Conservation (phyloP, 2,797 vertebrate genomes). For the Sebastolobus alascanus region DNA sequence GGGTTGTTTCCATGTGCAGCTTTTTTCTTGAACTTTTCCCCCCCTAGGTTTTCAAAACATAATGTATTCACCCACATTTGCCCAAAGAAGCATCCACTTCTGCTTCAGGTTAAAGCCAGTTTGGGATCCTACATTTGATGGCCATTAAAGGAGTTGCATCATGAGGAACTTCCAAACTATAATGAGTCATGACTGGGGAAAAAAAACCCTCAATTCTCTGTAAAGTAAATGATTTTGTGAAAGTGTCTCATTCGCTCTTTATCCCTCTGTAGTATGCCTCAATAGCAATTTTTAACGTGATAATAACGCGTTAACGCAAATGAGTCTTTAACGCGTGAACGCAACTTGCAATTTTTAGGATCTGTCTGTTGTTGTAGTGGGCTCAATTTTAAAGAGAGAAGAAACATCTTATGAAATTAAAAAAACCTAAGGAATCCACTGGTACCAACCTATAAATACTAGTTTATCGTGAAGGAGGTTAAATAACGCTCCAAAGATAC, state of each 20-base stretch:
- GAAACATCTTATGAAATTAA: too few relatives aligned
- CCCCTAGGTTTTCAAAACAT: not conserved
- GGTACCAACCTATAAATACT: too few relatives aligned
- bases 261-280: not conserved
- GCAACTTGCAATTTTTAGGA: too few relatives aligned
- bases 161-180: not conserved
- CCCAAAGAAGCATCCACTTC: not conserved
- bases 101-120: not conserved
- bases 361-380: too few relatives aligned
- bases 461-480: too few relatives aligned
- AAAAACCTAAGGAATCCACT: too few relatives aligned
- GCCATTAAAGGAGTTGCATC: not conserved
- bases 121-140: not conserved
- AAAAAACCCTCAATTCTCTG: not conserved
- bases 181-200: not conserved
- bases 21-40: not conserved
- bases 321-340: too few relatives aligned
- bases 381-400: too few relatives aligned
- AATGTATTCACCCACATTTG: not conserved
- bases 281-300: too few relatives aligned
- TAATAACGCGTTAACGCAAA: too few relatives aligned
- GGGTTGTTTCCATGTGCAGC: not conserved
- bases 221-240: not conserved
- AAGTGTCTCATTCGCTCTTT: conserved; percentile 3
- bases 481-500: too few relatives aligned